Evolutionary conservation across 2,888 invertebrate genomes (phyloP), one percentile per base, ranked within the genome.

Genomic region (Drosophila longiperda): DNA sequence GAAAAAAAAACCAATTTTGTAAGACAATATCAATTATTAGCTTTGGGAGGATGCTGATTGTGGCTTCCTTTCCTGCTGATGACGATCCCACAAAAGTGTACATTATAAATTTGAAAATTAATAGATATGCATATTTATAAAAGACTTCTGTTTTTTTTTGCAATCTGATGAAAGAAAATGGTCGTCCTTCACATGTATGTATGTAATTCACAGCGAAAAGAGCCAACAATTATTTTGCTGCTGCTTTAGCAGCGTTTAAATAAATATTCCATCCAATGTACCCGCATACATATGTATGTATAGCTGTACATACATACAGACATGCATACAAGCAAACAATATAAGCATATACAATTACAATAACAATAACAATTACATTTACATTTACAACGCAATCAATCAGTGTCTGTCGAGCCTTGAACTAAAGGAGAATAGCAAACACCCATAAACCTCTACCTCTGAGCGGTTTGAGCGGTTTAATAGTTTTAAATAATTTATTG

Each of bases 401-500:
- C 64, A 57, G 64, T 68, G 73, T 60, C 63, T 61, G 61, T 49
- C 36, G 49, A 61, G 71, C 62, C 62, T 57, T 45, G 33, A 36
- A 45, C 17, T 17, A 49, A 2, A 54, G 60, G 69, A 54, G 26
- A 57, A 65, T 49, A 60, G 42, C 48, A 60, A 53, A 62, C 72
- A 62, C 72, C 60, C 62, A 75, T 79, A 66, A 68, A 45, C 23
- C 50, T 64, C 78, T 74, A 78, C 78, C 79, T 79, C 79, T 73
- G 29, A 29, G 29, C 29, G 67, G 61, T 76, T 53, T 57, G 60
- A 73, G 80, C 79, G 73, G 73, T 67, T 80, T 78, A 57, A 60
- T 68, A 80, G 61, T 53, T 80, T 66, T 66, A 69, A 75, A 68
- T 75, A 61, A 75, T 73, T 78, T 79, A 78, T 79, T 79, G 59